Evolutionary conservation across 23 tunicate species (phyloP).

Genomic region (Phallusia fumigata): DNA sequence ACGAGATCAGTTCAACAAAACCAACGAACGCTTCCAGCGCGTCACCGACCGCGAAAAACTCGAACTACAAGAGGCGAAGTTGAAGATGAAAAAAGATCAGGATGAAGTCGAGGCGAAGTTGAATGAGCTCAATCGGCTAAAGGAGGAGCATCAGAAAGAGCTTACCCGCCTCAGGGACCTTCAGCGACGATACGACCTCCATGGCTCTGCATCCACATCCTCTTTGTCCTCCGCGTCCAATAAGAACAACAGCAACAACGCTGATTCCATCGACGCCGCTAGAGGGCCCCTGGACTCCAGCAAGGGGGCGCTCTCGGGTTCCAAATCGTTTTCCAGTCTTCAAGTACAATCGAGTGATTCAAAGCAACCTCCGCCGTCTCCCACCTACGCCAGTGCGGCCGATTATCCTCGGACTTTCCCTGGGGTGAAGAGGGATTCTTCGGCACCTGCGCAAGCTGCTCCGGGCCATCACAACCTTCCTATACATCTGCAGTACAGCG

Average conservation of each 20-base stretch:
- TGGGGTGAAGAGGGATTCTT: conserved; percentile 33
- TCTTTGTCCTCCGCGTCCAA: conserved; percentile 15
- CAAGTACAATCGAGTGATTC: conserved; percentile 21
- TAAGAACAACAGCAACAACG: conserved; percentile 18
- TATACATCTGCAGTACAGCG: conserved; percentile 79
- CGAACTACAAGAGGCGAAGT: conserved; percentile 39
- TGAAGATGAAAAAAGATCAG: conserved; percentile 26
- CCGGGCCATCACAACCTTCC: conserved; percentile 43
- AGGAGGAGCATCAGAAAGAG: conserved; percentile 71
- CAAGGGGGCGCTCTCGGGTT: background rate
- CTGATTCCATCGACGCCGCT: background rate
- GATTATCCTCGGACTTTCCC: conserved; percentile 88
- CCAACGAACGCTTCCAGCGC: conserved; percentile 46
- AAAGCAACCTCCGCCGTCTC: conserved; percentile 33
- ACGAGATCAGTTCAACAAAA: conserved; percentile 54
- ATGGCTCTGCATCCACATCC: conserved; percentile 8
- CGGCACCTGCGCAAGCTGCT: background rate
- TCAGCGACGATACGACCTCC: conserved; percentile 39
- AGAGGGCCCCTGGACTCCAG: conserved; percentile 17
- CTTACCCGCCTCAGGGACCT: conserved; percentile 52
- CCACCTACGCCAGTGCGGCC: conserved; percentile 44
- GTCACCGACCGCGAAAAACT: conserved; percentile 36
- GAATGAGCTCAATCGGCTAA: conserved; percentile 43
- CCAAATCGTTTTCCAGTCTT: conserved; percentile 71
- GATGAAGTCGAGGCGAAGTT: conserved; percentile 40